Evolutionary conservation across 2,797 vertebrate genomes (phyloP).

Genomic region (Aselliscus stoliczkanus): DNA sequence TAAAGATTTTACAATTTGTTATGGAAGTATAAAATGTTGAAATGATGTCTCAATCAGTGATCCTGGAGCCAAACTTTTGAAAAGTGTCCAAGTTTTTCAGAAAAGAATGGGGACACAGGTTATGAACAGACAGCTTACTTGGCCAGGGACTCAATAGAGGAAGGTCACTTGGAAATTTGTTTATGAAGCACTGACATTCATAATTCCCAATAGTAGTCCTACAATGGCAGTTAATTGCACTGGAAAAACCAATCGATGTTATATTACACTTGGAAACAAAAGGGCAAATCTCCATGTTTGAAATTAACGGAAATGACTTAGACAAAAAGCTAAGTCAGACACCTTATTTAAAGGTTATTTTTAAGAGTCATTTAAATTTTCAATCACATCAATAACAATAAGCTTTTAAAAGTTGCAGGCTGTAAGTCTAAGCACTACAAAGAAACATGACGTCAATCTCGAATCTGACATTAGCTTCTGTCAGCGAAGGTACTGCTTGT

Average conservation of each 20-base stretch:
- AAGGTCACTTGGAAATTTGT: background rate
- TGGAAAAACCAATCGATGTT: background rate
- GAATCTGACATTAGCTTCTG: background rate
- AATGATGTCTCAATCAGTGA: background rate
- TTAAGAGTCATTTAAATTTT: conserved; percentile 38
- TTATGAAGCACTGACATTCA: background rate
- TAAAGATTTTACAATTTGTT: background rate
- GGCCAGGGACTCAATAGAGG: background rate
- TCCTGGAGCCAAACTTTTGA: background rate
- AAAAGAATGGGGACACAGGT: background rate
- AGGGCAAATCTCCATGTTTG: background rate
- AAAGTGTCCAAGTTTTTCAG: background rate
- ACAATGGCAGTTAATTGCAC: background rate
- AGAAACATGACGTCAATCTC: background rate
- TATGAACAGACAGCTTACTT: background rate
- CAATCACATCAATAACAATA: background rate
- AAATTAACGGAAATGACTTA: conserved; percentile 28
- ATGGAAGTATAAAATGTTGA: background rate
- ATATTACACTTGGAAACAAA: background rate
- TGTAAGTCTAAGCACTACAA: background rate
- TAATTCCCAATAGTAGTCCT: background rate
- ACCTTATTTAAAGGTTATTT: conserved; percentile 43
- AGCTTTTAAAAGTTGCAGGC: background rate
- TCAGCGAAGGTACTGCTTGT: background rate
- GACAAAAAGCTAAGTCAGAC: background rate